Conservation (phyloP, 1,140 invertebrate genomes). For the Drosophila obscura region DNA sequence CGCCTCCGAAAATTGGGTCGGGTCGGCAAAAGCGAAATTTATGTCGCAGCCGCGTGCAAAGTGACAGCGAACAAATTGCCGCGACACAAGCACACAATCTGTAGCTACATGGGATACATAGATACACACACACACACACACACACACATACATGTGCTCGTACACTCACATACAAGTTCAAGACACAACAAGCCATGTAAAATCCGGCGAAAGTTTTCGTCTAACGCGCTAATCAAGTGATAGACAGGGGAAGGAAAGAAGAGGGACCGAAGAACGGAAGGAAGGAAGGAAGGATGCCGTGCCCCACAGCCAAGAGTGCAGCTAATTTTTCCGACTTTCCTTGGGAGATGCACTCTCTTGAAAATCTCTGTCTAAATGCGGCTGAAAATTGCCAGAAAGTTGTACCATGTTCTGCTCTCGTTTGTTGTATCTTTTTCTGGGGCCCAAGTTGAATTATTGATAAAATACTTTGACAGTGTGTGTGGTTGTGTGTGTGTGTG, state of each 20-base stretch:
- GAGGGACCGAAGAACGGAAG: not conserved
- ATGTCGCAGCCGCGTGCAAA: constrained; percentile 80
- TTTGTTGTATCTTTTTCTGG: constrained; percentile 2
- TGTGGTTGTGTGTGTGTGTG: constrained; percentile 5
- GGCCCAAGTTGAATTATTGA: constrained; percentile 64
- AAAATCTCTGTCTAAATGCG: constrained; percentile 45
- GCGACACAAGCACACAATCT: constrained; percentile 47
- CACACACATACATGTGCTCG: too few relatives aligned
- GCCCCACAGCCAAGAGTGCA: constrained; percentile 8
- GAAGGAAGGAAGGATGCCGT: not conserved
- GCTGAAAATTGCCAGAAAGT: constrained; percentile 30
- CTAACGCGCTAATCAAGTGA: constrained; percentile 56
- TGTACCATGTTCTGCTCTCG: constrained; percentile 11
- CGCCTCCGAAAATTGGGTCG: constrained; percentile 70
- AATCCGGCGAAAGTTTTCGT: constrained; percentile 32
- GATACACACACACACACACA: constrained; percentile 3
- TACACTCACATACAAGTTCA: not conserved
- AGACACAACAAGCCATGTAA: constrained; percentile 55
- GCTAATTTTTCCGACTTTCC: constrained; percentile 47
- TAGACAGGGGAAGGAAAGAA: not conserved
- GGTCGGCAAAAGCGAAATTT: constrained; percentile 79
- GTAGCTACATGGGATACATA: not conserved
- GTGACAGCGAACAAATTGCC: constrained; percentile 81
- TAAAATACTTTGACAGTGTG: constrained; percentile 56
- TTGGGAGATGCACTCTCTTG: not conserved